phyloP scores from a whole-genome alignment of 2,888 invertebrate species.

The Aromia moschata region DNA sequence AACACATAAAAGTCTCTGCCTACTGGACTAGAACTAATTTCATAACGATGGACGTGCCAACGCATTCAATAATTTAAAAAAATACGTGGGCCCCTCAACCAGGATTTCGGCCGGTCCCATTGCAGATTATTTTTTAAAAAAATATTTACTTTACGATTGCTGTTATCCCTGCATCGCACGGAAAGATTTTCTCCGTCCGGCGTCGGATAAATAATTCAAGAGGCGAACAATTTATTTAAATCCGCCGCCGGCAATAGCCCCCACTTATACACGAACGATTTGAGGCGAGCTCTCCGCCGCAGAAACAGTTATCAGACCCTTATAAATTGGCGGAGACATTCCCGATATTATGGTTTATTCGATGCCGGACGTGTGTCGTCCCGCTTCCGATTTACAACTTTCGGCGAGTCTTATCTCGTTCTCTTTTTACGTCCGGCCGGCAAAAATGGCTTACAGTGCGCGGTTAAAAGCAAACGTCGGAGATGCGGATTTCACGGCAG shows the following conservation, averaged over 20 bases:
- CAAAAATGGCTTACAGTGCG: no score
- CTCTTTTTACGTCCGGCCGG: no score
- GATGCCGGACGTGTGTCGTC: no score
- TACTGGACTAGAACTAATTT: no score
- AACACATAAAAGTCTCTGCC: no score
- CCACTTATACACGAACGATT: conserved; percentile 1
- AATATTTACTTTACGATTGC: not conserved
- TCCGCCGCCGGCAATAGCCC: not conserved
- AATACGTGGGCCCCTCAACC: not conserved
- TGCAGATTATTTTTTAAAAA: no score
- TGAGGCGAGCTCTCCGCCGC: not conserved
- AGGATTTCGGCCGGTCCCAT: no score
- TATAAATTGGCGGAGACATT: not conserved
- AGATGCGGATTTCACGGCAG: no score
- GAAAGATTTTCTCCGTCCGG: not conserved
- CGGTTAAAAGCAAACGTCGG: no score
- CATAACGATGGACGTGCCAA: not conserved
- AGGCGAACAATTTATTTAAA: not conserved
- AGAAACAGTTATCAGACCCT: not conserved
- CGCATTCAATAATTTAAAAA: not conserved
- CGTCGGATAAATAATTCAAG: not conserved
- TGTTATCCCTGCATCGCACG: not conserved
- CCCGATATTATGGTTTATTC: not conserved
- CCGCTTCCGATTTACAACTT: no score
- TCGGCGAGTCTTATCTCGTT: no score